Conservation (phyloP, 2,797 vertebrate species). For the Tangara arthus region DNA sequence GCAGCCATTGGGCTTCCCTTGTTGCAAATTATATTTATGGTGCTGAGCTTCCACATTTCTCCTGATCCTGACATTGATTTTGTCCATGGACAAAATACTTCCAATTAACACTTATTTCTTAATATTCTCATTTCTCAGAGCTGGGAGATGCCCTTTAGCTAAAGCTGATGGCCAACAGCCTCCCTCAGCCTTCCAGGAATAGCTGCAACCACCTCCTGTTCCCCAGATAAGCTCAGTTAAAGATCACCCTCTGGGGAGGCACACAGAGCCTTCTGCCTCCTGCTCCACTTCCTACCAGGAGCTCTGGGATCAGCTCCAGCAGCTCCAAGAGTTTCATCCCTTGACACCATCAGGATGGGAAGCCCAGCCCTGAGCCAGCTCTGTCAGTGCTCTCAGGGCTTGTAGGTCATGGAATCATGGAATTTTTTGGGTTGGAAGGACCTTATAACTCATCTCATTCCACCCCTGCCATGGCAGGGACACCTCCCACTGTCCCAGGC, state of each 20-base stretch:
- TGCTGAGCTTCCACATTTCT: not conserved
- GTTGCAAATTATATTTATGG: not conserved
- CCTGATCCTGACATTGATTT: not conserved
- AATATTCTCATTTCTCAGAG: not conserved
- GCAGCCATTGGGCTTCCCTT: not conserved
- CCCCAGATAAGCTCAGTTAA: not conserved
- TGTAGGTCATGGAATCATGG: not conserved
- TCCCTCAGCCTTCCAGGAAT: not conserved
- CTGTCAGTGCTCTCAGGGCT: fast-evolving
- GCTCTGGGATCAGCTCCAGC: not conserved
- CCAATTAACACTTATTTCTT: not conserved
- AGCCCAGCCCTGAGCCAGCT: not conserved
- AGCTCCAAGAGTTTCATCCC: not conserved
- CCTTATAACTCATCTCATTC: fast-evolving
- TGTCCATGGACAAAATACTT: not conserved
- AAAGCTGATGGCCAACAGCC: not conserved
- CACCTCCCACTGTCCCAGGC: not conserved
- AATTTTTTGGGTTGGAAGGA: not conserved
- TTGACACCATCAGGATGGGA: not conserved
- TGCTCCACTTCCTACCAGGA: not conserved
- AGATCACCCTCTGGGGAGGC: not conserved
- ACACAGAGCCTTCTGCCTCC: not conserved
- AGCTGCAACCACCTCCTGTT: not conserved
- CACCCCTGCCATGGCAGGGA: not conserved
- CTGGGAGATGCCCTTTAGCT: not conserved